These are phyloP conservation scores for Thryonomys swinderianus DNA, from an alignment of 2,113 vertebrate species.

Conservation along the genomic window DNA sequence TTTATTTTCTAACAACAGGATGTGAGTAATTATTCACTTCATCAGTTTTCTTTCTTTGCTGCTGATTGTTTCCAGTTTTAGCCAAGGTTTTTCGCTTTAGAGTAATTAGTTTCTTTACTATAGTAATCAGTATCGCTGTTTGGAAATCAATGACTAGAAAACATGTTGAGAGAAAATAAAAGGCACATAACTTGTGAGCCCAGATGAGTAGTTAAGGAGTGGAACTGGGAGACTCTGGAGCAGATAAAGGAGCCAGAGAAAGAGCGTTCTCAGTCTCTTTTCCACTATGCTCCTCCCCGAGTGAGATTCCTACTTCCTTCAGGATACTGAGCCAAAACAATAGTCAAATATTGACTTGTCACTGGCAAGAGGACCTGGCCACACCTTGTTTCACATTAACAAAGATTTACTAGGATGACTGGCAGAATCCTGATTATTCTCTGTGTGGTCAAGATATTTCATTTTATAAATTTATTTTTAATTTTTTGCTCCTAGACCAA, in stretches of 20 bases:
- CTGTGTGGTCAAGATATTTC: neutral
- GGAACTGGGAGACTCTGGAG: neutral
- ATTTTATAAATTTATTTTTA: neutral
- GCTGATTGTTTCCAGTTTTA: conserved; percentile 45
- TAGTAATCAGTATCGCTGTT: conserved; percentile 18
- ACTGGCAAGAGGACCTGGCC: neutral
- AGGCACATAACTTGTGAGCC: neutral
- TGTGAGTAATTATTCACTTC: conserved; percentile 66
- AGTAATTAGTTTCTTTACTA: neutral
- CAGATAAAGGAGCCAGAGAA: neutral
- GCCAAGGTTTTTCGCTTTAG: neutral
- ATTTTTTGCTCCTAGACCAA: neutral
- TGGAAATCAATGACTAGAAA: conserved; percentile 58
- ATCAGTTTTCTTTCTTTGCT: conserved; percentile 46
- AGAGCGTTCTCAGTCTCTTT: neutral
- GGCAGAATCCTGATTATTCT: neutral
- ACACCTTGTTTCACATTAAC: neutral
- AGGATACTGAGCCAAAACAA: neutral
- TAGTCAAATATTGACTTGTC: conserved; percentile 55
- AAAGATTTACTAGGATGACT: neutral
- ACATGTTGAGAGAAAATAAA: neutral
- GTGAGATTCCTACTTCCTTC: neutral
- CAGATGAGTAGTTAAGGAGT: neutral
- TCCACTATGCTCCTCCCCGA: neutral
- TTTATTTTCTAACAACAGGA: conserved; percentile 67